These are phyloP conservation scores for Caenorhabditis uteleia DNA, from an alignment of 2,888 invertebrate genomes.

Conservation along the genomic window DNA sequence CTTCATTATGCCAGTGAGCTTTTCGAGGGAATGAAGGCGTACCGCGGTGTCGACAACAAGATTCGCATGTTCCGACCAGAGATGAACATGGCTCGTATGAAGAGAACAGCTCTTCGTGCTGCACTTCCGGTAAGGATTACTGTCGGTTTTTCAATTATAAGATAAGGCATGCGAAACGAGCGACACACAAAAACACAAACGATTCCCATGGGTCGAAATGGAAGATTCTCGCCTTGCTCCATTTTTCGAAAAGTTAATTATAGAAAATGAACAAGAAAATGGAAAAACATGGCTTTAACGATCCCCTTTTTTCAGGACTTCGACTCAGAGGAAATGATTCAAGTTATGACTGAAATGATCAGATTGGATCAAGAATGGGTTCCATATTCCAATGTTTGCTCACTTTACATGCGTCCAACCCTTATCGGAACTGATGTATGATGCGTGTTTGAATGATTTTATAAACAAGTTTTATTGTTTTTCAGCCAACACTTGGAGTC, in stretches of 20 bases:
- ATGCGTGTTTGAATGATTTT: background rate
- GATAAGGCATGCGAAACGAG: too few relatives aligned
- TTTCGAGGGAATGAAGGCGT: slow-evolving; percentile 98
- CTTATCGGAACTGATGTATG: slow-evolving; percentile 91
- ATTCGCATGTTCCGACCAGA: slow-evolving; percentile 93
- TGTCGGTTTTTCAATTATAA: too few relatives aligned
- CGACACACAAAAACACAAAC: too few relatives aligned
- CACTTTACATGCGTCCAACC: slow-evolving; percentile 93
- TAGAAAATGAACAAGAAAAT: slow-evolving; percentile 7
- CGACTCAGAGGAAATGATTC: slow-evolving; percentile 83
- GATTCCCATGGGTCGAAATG: too few relatives aligned
- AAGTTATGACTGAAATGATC: slow-evolving; percentile 84
- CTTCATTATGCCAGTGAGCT: slow-evolving; percentile 76
- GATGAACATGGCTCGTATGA: slow-evolving; percentile 92
- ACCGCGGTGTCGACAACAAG: slow-evolving; percentile 87
- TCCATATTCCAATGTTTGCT: slow-evolving; percentile 83
- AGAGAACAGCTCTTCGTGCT: slow-evolving; percentile 82
- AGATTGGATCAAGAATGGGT: slow-evolving; percentile 97
- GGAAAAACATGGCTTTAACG: background rate
- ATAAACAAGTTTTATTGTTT: slow-evolving; percentile 7
- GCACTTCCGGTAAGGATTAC: slow-evolving; percentile 78
- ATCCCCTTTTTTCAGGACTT: slow-evolving; percentile 76
- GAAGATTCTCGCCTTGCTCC: slow-evolving; percentile 9
- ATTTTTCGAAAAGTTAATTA: too few relatives aligned
- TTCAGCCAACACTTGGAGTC: slow-evolving; percentile 89